Evolutionary conservation across 1,140 invertebrate genomes (phyloP), one percentile per base, ranked within the genome.

Genomic region (Drosophila asahinai): DNA sequence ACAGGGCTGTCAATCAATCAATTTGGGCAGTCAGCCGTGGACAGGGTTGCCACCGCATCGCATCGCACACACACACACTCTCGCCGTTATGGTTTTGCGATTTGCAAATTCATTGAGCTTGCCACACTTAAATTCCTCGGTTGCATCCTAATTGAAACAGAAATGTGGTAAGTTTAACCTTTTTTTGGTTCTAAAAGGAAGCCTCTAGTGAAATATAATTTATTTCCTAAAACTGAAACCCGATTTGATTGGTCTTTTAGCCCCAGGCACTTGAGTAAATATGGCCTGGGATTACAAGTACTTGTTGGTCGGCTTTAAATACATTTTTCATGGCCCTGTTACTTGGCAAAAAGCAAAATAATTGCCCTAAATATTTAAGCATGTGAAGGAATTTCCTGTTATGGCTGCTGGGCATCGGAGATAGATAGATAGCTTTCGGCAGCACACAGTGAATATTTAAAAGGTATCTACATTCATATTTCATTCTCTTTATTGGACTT

Each of bases 1-100:
- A 66, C 79, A 67, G 72, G 61, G 62, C 73, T 68, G 80, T 49
- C 71, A 83, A 83, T 87, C 78, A 86, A 83, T 78, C 80, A 80
- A 77, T 77, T 89, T 89, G 48, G 40, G 25, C 66, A 57, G 36
- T 47, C 49, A 65, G 19, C 70, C 59, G 59, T 61, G 66, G 48
- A 49, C 66, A 81, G 43, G 51, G 25, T 12, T 76, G 52, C 72
- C 48, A 22, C 74, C 30, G 8, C 30, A 36, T 19, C 38, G 15
- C 63, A 27, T 3, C 33, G 3, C 9, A 36, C 9, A 36, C 9
- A 36, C 9, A 36, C 33, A 33, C 33, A 33, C 9, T 3, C 8
- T 19, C 14, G 6, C 30, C 55, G 54, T 36, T 36, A 49, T 30
- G 54, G 73, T 77, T 72, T 25, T 48, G 43, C 67, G 47, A 73